phyloP scores from a whole-genome alignment of 2,797 vertebrate species.

The Microtus agrestis region DNA sequence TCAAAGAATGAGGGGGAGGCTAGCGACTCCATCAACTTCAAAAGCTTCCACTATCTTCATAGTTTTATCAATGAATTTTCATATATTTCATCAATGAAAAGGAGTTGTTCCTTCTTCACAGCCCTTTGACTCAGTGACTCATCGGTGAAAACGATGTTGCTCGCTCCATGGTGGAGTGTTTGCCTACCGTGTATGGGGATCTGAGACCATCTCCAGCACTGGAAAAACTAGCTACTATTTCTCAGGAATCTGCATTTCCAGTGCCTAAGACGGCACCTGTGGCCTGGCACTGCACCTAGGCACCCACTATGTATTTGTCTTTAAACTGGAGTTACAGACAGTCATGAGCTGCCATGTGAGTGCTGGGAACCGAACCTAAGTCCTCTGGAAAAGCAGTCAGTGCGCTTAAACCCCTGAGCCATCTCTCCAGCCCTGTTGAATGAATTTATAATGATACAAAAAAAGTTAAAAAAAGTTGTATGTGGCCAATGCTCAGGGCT shows the following conservation, averaged over 20 bases:
- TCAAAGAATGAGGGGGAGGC: not conserved
- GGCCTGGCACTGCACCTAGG: not conserved
- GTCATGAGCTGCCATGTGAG: not conserved
- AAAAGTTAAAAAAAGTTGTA: not conserved
- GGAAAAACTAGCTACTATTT: not conserved
- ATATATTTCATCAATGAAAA: slow-evolving; percentile 64
- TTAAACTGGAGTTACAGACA: not conserved
- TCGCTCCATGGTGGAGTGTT: too few relatives aligned
- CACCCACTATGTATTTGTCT: not conserved
- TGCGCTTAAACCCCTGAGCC: not conserved
- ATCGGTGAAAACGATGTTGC: not conserved
- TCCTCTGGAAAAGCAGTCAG: not conserved
- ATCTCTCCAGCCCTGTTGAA: not conserved
- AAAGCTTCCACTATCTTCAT: slow-evolving; percentile 10
- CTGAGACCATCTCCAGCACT: not conserved
- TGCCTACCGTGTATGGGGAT: not conserved
- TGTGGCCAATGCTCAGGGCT: not conserved
- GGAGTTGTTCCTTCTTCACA: slow-evolving; percentile 36
- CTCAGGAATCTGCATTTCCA: not conserved
- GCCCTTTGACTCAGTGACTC: slow-evolving; percentile 11
- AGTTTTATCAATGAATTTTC: slow-evolving; percentile 23
- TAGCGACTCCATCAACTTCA: slow-evolving; percentile 8
- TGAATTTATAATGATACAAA: slow-evolving; percentile 2
- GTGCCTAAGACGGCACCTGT: not conserved
- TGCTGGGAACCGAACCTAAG: not conserved